Percentiles rank a stretch among this genome's conserved stretches.
phyloP scores from a whole-genome alignment of 1,140 invertebrate species.

The Holcopasites calliopsidis region DNA sequence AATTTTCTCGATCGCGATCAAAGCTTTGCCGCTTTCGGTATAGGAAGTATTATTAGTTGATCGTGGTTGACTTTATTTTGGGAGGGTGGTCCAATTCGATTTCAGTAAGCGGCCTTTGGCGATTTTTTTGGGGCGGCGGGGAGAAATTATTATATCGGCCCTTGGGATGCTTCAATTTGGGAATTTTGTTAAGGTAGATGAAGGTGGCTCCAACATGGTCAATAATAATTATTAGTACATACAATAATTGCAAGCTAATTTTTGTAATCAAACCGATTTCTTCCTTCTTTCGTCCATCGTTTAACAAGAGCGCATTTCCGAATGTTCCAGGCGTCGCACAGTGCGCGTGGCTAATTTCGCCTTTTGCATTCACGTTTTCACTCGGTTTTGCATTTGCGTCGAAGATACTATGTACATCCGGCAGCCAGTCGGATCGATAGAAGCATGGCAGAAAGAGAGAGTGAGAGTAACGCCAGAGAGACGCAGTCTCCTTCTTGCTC shows the following conservation, averaged over 20 bases:
- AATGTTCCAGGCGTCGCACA: constrained; percentile 13
- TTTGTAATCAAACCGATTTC: no score
- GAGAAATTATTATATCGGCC: no score
- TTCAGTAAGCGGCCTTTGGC: no score
- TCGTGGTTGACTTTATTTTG: no score
- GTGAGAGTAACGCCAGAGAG: background rate
- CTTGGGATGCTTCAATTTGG: no score
- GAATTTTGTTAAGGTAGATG: no score
- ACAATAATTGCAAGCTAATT: no score
- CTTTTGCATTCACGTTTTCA: constrained; percentile 55
- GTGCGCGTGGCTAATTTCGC: constrained; percentile 50
- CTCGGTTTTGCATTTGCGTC: constrained; percentile 56
- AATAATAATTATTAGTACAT: no score
- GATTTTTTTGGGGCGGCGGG: no score
- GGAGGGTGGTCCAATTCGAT: no score
- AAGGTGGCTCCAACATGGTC: no score
- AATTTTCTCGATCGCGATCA: constrained; percentile 19
- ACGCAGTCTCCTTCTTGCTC: constrained; percentile 11
- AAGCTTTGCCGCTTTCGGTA: background rate
- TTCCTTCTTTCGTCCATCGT: background rate
- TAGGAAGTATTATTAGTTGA: background rate
- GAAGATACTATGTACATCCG: constrained; percentile 65
- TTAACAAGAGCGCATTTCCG: background rate
- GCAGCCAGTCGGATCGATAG: constrained; percentile 61
- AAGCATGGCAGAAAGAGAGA: constrained; percentile 41